These are phyloP conservation scores for Nothoprocta perdicaria DNA, from an alignment of 2,113 vertebrate genomes.

Conservation along the genomic window DNA sequence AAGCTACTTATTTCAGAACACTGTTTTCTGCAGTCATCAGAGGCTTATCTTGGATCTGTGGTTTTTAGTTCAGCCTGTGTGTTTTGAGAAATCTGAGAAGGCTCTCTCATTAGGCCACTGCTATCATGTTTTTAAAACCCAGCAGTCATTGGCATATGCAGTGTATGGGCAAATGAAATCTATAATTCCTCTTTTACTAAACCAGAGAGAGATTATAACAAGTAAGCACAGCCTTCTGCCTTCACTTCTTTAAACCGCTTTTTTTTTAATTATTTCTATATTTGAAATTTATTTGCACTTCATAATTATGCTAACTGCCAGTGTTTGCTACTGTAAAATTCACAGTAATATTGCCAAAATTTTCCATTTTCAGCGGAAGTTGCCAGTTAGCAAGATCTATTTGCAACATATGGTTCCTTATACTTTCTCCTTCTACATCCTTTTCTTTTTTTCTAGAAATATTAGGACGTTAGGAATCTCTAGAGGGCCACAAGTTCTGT, in stretches of 20 bases:
- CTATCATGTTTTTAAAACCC: neutral
- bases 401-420: neutral
- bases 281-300: neutral
- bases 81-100: constrained; percentile 13
- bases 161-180: neutral
- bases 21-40: constrained; percentile 11
- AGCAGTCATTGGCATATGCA: neutral
- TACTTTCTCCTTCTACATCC: neutral
- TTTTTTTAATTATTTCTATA: neutral
- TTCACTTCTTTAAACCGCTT: neutral
- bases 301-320: neutral
- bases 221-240: neutral
- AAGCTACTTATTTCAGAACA: neutral
- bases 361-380: neutral
- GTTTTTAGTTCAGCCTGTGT: constrained; percentile 3
- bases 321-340: neutral
- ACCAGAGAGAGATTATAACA: neutral
- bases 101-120: neutral
- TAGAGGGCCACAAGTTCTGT: neutral
- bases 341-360: neutral
- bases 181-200: neutral
- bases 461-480: neutral
- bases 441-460: neutral
- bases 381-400: neutral
- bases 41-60: constrained; percentile 11